Conservation (phyloP, 2,113 vertebrate species). For the Ophiodon elongatus region DNA sequence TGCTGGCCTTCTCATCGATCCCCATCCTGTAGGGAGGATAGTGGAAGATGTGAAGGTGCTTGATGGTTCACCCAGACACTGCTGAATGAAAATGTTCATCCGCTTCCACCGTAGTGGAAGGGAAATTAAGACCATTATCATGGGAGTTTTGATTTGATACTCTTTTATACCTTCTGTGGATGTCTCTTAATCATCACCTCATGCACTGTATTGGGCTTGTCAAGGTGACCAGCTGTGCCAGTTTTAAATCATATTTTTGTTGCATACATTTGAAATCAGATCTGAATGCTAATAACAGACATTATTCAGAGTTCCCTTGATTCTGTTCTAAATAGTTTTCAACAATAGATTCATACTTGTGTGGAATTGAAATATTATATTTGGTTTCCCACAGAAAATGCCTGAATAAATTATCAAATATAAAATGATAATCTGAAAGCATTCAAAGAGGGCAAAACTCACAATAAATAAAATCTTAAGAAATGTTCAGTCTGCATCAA, state of each 20-base stretch:
- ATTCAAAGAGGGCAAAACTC: background rate
- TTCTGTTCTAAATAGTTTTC: background rate
- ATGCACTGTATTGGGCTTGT: background rate
- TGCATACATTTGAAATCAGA: background rate
- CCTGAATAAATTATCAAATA: background rate
- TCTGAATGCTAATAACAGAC: background rate
- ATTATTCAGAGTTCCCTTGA: background rate
- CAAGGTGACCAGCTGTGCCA: background rate
- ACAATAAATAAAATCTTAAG: background rate
- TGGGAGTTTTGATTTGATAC: background rate
- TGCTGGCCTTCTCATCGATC: constrained; percentile 87
- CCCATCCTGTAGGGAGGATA: constrained; percentile 49
- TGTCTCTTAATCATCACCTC: background rate
- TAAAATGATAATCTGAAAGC: background rate
- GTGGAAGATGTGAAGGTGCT: constrained; percentile 33
- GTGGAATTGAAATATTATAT: background rate
- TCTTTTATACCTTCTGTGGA: background rate
- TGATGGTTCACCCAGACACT: constrained; percentile 23
- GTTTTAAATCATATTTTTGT: background rate
- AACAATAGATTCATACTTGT: background rate
- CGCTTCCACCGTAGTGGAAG: background rate
- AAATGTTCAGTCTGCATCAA: background rate
- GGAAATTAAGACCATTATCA: background rate
- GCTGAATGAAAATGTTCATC: constrained; percentile 12
- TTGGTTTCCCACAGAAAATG: background rate